Evolutionary conservation across 2,797 vertebrate species (phyloP).

Genomic region (Ammospiza maritima): DNA sequence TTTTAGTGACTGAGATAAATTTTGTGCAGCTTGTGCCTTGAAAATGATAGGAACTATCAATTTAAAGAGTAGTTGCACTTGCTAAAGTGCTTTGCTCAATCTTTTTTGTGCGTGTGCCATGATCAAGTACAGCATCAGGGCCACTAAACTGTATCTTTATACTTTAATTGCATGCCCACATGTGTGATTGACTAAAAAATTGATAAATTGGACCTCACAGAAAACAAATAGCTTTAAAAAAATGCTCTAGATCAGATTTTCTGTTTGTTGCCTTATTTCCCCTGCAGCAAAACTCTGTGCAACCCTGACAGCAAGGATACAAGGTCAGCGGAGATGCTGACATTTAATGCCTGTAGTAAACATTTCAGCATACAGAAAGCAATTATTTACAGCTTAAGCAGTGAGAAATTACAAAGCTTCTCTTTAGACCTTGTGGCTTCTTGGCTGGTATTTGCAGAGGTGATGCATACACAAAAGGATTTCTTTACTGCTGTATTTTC

Average conservation of each 20-base stretch:
- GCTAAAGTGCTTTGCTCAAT: neutral
- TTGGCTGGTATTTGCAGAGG: neutral
- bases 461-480: neutral
- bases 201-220: neutral
- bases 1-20: neutral
- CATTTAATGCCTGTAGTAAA: conserved; percentile 33
- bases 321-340: conserved; percentile 46
- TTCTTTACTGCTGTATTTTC: conserved; percentile 18
- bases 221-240: neutral
- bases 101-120: neutral
- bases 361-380: conserved; percentile 5
- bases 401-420: conserved; percentile 1
- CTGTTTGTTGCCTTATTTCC: neutral
- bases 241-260: neutral
- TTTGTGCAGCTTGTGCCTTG: neutral
- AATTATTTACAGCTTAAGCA: conserved; percentile 46
- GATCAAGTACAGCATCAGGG: neutral
- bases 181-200: neutral
- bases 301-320: neutral
- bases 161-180: neutral
- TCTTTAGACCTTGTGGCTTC: neutral
- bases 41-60: conserved; percentile 8
- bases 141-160: neutral
- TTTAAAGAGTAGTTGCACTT: neutral
- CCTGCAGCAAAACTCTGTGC: neutral